These are phyloP conservation scores for Crotalus horridus DNA, from an alignment of 2,113 vertebrate species.

Conservation along the genomic window DNA sequence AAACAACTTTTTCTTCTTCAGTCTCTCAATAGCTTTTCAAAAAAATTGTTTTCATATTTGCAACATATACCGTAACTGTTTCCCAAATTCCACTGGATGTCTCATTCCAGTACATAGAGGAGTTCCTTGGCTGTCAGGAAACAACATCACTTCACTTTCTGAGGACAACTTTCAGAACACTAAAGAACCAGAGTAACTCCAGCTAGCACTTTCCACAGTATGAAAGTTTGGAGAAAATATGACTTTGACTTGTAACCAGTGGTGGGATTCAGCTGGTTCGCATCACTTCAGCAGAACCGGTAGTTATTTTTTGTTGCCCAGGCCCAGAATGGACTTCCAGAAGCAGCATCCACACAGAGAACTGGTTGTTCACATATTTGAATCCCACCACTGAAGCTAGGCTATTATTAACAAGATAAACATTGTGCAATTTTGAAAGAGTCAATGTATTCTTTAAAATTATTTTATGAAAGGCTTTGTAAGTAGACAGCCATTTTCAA, in stretches of 20 bases:
- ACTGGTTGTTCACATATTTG: too few relatives aligned
- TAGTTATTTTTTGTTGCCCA: too few relatives aligned
- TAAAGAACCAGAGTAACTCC: neutral
- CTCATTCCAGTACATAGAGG: neutral
- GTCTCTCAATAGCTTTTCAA: neutral
- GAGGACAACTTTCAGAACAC: neutral
- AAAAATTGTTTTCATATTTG: neutral
- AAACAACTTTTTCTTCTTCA: neutral
- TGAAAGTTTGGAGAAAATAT: neutral
- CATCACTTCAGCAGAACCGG: too few relatives aligned
- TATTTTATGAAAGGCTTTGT: neutral
- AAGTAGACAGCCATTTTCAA: neutral
- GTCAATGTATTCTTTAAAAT: neutral
- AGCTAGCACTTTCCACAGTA: too few relatives aligned
- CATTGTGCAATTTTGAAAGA: neutral
- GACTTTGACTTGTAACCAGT: neutral
- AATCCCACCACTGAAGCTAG: neutral
- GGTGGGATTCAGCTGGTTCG: too few relatives aligned
- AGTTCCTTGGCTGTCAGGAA: neutral
- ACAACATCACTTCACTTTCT: neutral
- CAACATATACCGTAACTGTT: neutral
- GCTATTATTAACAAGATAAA: neutral
- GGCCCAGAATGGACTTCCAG: too few relatives aligned
- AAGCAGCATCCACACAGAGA: too few relatives aligned
- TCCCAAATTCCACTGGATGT: neutral